Percentiles rank a stretch among this genome's conserved stretches.
phyloP scores from a whole-genome alignment of 2,888 invertebrate species.

The Cordilura impudica region DNA sequence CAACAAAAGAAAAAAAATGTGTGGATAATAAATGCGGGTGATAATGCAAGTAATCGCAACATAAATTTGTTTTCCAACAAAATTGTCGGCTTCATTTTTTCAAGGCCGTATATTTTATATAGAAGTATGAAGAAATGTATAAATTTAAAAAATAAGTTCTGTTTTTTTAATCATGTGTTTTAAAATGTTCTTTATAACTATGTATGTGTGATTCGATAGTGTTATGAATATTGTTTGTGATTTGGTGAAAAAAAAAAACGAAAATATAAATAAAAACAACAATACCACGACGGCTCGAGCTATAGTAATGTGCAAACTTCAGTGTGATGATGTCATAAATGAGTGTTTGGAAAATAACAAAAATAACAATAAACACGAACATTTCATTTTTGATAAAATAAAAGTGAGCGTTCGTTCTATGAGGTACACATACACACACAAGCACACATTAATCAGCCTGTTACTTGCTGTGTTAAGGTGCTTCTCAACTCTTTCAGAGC shows the following conservation, averaged over 20 bases:
- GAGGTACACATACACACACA: background rate
- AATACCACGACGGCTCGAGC: background rate
- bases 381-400: background rate
- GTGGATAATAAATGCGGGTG: constrained; percentile 12
- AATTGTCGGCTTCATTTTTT: constrained; percentile 4
- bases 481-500: background rate
- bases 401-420: background rate
- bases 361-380: background rate
- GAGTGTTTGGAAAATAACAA: constrained; percentile 11
- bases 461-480: background rate
- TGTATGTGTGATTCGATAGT: background rate
- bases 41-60: constrained; percentile 1
- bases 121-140: background rate
- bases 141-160: constrained; percentile 1
- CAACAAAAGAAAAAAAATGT: background rate
- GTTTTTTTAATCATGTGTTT: background rate
- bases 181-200: background rate
- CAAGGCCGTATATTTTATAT: constrained; percentile 26
- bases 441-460: background rate
- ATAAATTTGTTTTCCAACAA: constrained; percentile 26
- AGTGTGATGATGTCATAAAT: constrained; percentile 56
- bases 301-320: constrained; percentile 27
- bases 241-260: background rate
- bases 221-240: background rate
- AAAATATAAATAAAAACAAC: background rate